A percentile compares a stretch with the other conserved stretches of the same genome.
phyloP scores from a whole-genome alignment of 2,797 vertebrate species.

The Trichosurus vulpecula region DNA sequence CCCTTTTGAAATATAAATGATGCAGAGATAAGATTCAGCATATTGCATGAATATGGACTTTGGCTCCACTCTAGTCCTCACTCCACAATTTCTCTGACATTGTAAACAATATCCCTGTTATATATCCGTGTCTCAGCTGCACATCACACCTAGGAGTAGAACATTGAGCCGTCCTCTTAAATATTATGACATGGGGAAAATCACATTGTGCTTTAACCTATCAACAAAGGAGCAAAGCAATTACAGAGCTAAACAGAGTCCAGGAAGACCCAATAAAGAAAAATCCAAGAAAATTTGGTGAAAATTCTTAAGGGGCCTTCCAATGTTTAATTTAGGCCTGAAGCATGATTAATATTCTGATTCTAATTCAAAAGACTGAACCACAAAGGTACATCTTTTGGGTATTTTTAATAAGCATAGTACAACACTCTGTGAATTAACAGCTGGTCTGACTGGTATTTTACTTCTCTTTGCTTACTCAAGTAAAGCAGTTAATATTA shows the following conservation, averaged over 20 bases:
- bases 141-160: slow-evolving; percentile 76
- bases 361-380: slow-evolving; percentile 91
- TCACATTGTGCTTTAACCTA: slow-evolving; percentile 87
- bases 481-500: slow-evolving; percentile 91
- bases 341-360: slow-evolving; percentile 92
- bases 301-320: slow-evolving; percentile 89
- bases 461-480: slow-evolving; percentile 89
- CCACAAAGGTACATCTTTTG: slow-evolving; percentile 90
- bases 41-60: slow-evolving; percentile 44
- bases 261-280: slow-evolving; percentile 90
- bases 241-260: slow-evolving; percentile 90
- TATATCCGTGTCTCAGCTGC: slow-evolving; percentile 81
- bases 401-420: slow-evolving; percentile 91
- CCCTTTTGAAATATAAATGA: slow-evolving; percentile 53
- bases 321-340: slow-evolving; percentile 90
- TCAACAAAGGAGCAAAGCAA: slow-evolving; percentile 90
- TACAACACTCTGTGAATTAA: slow-evolving; percentile 88
- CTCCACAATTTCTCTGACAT: slow-evolving; percentile 43
- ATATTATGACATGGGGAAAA: slow-evolving; percentile 87
- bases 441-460: slow-evolving; percentile 89
- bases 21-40: slow-evolving; percentile 49
- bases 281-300: slow-evolving; percentile 90
- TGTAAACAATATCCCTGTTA: slow-evolving; percentile 67
- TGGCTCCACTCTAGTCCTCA: slow-evolving; percentile 53
- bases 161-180: slow-evolving; percentile 84